phyloP scores from a whole-genome alignment of 2,888 invertebrate species.

The Kryphioiulus occultus region DNA sequence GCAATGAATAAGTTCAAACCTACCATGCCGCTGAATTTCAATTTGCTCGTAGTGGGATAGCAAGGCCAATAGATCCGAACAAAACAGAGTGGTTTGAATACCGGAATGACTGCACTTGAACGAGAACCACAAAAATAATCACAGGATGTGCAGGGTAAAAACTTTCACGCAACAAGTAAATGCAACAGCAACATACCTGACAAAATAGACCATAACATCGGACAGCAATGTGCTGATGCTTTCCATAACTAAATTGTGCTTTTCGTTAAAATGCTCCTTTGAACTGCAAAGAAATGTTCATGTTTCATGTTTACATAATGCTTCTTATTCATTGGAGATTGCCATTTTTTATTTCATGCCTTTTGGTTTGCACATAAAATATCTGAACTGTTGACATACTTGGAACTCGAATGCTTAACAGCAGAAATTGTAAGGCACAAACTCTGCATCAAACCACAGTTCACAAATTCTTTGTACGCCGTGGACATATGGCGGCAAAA shows the following conservation, averaged over 20 bases:
- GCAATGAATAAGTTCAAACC: not conserved
- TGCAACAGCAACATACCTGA: not conserved
- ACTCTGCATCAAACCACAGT: conserved; percentile 42
- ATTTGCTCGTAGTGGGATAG: not conserved
- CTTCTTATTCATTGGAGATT: no score
- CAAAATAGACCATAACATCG: not conserved
- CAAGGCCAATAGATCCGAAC: not conserved
- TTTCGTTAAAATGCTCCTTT: not conserved
- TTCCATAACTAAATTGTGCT: not conserved
- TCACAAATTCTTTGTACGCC: not conserved
- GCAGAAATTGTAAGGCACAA: conserved; percentile 42
- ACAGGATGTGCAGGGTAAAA: not conserved
- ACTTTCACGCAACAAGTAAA: not conserved
- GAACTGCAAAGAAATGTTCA: not conserved
- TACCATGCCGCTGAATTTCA: not conserved
- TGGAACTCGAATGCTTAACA: not conserved
- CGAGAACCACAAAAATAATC: not conserved
- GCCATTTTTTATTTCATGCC: no score
- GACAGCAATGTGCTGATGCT: not conserved
- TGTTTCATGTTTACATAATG: not conserved
- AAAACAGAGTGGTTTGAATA: conserved; percentile 9
- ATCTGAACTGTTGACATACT: not conserved
- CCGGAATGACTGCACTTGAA: not conserved
- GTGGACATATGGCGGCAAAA: not conserved
- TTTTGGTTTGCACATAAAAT: no score